Base-by-base conservation (phyloP, 1,140 invertebrate species). In the Goniozus legneri region DNA sequence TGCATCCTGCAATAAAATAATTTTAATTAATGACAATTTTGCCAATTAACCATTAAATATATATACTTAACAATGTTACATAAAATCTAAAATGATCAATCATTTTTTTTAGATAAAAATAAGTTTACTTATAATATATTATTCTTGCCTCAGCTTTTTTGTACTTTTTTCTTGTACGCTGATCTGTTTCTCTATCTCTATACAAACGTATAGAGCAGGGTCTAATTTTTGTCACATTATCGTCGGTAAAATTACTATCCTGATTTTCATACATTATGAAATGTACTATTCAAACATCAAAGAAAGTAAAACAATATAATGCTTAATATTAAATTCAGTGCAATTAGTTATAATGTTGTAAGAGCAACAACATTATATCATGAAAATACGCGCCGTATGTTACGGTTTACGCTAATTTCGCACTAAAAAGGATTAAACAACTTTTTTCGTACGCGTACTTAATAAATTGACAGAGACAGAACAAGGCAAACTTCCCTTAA, bases 1-100 rank as follows among this genome's bases (percentile, higher is more conserved):
- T 0, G 96, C 95, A 77, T 98, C 96, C 81, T 86, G 33, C 19
- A 62, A 57, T 30, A 47, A 15, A 40, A n/a, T n/a, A n/a, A 27
- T 55, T 27, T 38, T 8, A 22, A 20, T 31, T 42, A 12, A 14
- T 22, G n/a, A 43, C 39, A 33, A 27, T 27, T 27, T 27, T 10
- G 10, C 4, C 24, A 4, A 27, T 27, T 27, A 27, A 10, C 24
- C 10, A 6, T 27, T 27, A 27, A 6, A 6, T 6, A 27, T 4
- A 6, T 27, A 10, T 6, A 27, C 24, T 27, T 6, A 27, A 27
- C 18, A 12, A 2, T 36, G 14, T 36, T 0, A 16, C 14, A 19
- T 15, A 8, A 14, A 15, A 36, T 36, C 3, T 36, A 36, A 19
- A 12, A 34, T 8, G 3, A 27, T 27, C 10, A 27, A 27, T n/a